Evolutionary conservation across 2,113 vertebrate species (phyloP), one percentile per base, ranked within the genome.

Genomic region (Gopherus flavomarginatus): DNA sequence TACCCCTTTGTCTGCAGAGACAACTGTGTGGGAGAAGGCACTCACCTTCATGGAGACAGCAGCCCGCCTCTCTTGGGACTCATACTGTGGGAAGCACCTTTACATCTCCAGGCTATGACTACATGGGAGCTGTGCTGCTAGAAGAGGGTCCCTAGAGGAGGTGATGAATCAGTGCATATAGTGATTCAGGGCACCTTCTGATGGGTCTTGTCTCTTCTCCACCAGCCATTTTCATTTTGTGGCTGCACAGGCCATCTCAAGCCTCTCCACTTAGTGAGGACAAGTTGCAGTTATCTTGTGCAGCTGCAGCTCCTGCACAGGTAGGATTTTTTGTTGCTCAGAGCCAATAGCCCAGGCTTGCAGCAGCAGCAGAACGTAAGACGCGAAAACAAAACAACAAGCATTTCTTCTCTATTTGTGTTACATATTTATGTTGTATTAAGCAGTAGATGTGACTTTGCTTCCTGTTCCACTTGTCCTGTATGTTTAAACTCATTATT

Each of bases 191-290:
- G 17, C 65, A 69, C 35, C 65, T 69, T 38, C 35, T 69, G 35
- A 38, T n/a, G 13, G 16, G 65, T 17, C 35, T n/a, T 38, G 35
- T 96, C 92, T 95, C 95, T 0, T 6, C 0, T 0, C 96, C 56
- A 93, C 97, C 83, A 92, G 93, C 96, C 94, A 90, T 92, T 81
- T 90, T 96, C 90, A 91, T 94, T 97, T 91, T 95, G 65, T 93
- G 65, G 22, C 65, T 72, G 17, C n/a, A 72, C 35, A n/a, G 5
- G 65, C 19, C 19, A 38, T 72, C 31, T 38, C 65, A n/a, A 72
- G 35, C 65, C 62, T 38, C n/a, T 10, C 35, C 65, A 72, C 8
- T 72, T 93, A 79, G 90, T 14, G 13, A 47, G 42, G 42, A 78
- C 6, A 78, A 27, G 42, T 47, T 44, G 38, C 12, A 27, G 24